phyloP scores from a whole-genome alignment of 2,797 vertebrate species.

The Bryconaethiops microstoma region DNA sequence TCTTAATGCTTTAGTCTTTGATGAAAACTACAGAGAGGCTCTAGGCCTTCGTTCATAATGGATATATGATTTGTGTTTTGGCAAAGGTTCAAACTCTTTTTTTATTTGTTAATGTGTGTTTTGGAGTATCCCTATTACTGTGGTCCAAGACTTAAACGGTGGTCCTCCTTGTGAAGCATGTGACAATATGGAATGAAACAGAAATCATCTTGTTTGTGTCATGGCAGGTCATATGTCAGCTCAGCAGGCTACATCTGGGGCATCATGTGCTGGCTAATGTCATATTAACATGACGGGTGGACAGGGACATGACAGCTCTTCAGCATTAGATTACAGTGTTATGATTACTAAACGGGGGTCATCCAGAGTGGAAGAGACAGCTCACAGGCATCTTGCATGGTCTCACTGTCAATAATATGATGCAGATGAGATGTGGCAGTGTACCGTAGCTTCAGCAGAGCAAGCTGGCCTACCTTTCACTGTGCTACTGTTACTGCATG shows the following conservation, averaged over 20 bases:
- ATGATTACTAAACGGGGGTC: conserved; percentile 7
- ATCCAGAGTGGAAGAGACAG: background rate
- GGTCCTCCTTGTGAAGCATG: background rate
- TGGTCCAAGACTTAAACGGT: background rate
- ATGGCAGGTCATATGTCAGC: background rate
- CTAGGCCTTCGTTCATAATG: background rate
- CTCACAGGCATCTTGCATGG: background rate
- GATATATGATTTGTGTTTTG: background rate
- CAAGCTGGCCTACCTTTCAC: background rate
- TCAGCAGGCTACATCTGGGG: background rate
- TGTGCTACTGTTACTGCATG: background rate
- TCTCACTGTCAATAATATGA: background rate
- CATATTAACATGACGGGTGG: background rate
- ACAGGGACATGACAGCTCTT: conserved; percentile 1
- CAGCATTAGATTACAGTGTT: conserved; percentile 14
- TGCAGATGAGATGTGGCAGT: background rate
- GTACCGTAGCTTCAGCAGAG: background rate
- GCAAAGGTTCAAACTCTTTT: too few species aligned
- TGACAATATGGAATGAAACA: background rate
- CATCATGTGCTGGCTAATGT: background rate
- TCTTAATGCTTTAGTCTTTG: background rate
- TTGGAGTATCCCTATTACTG: too few species aligned
- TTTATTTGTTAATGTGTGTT: too few species aligned
- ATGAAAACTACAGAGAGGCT: background rate
- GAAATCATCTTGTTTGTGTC: background rate